Evolutionary conservation across 2,888 invertebrate species (phyloP), one percentile per base, ranked within the genome.

Genomic region (Amblyjoppa proteus): DNA sequence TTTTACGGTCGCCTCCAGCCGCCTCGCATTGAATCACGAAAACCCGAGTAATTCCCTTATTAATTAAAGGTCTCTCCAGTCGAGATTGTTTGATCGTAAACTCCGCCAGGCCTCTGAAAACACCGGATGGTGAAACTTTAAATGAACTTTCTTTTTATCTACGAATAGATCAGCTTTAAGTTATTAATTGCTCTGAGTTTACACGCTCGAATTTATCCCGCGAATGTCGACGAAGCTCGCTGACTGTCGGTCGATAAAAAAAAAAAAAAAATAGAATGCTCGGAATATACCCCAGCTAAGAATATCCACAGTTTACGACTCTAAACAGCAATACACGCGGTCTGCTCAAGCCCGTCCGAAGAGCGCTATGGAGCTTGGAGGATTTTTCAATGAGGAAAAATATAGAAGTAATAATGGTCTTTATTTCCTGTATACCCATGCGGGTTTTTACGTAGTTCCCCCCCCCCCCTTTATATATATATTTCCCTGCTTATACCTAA

Each of bases 41-140:
- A 75, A 75, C n/a, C 20, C 49, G 64, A 64, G 64, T n/a, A 61
- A 66, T 75, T 64, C 75, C 49, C 20, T 64, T 64, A 75, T 75
- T 75, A 75, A 75, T 75, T 75, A 34, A 64, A 64, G 20, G 51
- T 11, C 64, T 49, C 64, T 25, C 45, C 68, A 1, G 11, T 45
- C 31, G 58, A 28, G 74, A 6, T 64, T 64, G 34, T 51, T 49
- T 49, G 6, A 34, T 61, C 45, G 49, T 45, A 49, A 49, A 75
- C 75, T 49, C 11, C 31, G 20, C 13, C 58, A 58, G 28, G 41
- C 28, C 28, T 25, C 28, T 13, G 28, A 13, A 25, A 25, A 1
- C 9, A 58, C 28, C 58, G 2, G 11, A 11, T 9, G 58, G 3
- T 7, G 13, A 13, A 28, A 25, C 11, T 25, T 3, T 20, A 1